Conservation (phyloP, 2,797 vertebrate species). For the Typhlichthys subterraneus region DNA sequence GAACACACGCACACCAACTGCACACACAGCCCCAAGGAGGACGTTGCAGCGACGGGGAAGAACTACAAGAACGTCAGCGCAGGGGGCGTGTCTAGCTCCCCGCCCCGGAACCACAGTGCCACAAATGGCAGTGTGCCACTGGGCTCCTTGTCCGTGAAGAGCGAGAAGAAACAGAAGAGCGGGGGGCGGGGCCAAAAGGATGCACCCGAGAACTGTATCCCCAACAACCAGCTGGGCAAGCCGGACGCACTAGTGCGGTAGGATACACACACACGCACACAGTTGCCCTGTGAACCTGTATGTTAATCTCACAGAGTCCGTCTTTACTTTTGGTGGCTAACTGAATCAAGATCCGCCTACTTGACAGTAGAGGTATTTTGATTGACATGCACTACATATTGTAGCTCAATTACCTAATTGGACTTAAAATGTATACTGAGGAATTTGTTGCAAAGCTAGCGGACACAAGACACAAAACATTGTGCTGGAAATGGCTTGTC, state of each 20-base stretch:
- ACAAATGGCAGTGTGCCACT: constrained; percentile 89
- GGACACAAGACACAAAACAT: too few relatives aligned
- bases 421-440: too few relatives aligned
- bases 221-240: constrained; percentile 97
- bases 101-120: constrained; percentile 91
- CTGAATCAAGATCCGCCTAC: too few relatives aligned
- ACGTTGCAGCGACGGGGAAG: constrained; percentile 72
- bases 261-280: constrained; percentile 17
- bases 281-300: too few relatives aligned
- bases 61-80: constrained; percentile 89
- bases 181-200: constrained; percentile 92
- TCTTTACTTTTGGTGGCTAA: too few relatives aligned
- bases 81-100: constrained; percentile 86
- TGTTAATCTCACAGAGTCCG: not conserved
- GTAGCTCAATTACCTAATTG: too few relatives aligned
- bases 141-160: constrained; percentile 83
- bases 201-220: constrained; percentile 95
- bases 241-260: constrained; percentile 92
- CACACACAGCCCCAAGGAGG: constrained; percentile 69
- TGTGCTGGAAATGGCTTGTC: too few relatives aligned
- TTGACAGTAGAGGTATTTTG: too few relatives aligned
- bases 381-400: too few relatives aligned
- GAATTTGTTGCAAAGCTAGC: too few relatives aligned
- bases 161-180: constrained; percentile 95
- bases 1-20: constrained; percentile 73